Evolutionary conservation across 2,113 vertebrate genomes (phyloP).

Genomic region (Cyanoderma ruficeps): DNA sequence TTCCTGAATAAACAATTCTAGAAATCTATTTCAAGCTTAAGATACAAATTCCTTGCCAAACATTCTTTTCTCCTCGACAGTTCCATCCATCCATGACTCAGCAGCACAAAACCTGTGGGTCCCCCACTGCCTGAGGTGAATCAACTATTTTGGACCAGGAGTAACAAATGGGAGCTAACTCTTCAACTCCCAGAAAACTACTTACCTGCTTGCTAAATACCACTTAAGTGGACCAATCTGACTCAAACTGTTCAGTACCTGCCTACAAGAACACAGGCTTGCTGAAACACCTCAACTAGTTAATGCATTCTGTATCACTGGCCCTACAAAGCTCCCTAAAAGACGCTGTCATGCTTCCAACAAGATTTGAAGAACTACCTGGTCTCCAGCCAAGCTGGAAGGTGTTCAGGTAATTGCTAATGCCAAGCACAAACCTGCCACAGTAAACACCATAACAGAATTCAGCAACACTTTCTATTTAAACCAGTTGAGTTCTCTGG

Average conservation of each 20-base stretch:
- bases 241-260: neutral
- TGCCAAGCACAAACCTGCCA: neutral
- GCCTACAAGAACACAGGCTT: neutral
- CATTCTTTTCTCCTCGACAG: neutral
- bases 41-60: neutral
- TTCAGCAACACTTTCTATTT: neutral
- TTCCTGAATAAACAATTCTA: neutral
- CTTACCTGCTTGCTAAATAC: neutral
- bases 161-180: neutral
- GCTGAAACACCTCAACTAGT: neutral
- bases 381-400: neutral
- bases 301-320: neutral
- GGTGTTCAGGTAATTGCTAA: neutral
- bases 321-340: neutral
- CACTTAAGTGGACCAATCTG: neutral
- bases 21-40: slow-evolving; percentile 1
- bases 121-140: neutral
- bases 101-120: neutral
- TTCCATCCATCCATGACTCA: neutral
- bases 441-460: neutral
- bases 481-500: neutral
- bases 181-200: neutral
- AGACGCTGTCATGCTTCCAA: neutral
- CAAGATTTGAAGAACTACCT: neutral
- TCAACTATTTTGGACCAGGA: neutral